Conservation (phyloP, 2,113 vertebrate species). For the Delphinus delphis region DNA sequence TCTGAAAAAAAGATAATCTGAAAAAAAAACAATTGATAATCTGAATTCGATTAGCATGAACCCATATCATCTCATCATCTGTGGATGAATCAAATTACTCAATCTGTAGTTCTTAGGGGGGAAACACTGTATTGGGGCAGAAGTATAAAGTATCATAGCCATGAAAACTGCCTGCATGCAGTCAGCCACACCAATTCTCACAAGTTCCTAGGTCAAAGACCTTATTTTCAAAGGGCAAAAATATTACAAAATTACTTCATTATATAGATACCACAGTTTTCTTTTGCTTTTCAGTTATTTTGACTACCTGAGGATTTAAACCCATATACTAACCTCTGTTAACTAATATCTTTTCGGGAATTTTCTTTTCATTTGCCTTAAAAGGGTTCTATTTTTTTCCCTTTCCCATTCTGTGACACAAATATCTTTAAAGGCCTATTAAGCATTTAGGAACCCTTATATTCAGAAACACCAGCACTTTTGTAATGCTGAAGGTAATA, state of each 20-base stretch:
- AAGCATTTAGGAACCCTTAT: background rate
- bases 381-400: background rate
- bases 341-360: background rate
- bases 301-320: background rate
- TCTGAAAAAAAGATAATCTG: background rate
- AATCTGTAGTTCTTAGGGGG: background rate
- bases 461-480: background rate
- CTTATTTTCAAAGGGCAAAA: background rate
- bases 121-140: background rate
- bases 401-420: background rate
- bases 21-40: background rate
- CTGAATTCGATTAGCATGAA: background rate
- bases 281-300: background rate
- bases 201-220: background rate
- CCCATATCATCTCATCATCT: background rate
- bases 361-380: conserved; percentile 15
- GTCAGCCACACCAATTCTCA: background rate
- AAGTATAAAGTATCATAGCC: background rate
- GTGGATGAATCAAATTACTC: background rate
- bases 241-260: background rate
- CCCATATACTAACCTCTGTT: background rate
- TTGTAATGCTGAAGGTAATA: background rate
- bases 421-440: background rate
- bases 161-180: background rate
- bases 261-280: background rate